These are phyloP conservation scores for Cebus imitator DNA, from an alignment of 2,113 vertebrate species.

Conservation along the genomic window DNA sequence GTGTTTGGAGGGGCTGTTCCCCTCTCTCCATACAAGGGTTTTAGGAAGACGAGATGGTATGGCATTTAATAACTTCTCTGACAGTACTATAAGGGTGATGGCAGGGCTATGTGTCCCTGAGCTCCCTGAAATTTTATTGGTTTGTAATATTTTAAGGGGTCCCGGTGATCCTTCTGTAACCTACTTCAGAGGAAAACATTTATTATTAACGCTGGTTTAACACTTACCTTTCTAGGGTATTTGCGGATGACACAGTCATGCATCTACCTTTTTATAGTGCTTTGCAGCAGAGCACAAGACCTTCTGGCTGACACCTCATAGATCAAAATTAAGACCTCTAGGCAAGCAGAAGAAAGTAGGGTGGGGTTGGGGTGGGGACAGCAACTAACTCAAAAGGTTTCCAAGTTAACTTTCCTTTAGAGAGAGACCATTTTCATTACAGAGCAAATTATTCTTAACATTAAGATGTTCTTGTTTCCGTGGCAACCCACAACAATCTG, in stretches of 20 bases:
- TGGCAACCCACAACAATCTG: slow-evolving; percentile 73
- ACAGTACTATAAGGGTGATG: neutral
- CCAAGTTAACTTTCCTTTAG: slow-evolving; percentile 56
- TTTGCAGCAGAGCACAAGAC: slow-evolving; percentile 41
- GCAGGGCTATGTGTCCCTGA: neutral
- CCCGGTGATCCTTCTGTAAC: neutral
- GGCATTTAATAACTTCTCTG: neutral
- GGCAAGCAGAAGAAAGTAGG: slow-evolving; percentile 47
- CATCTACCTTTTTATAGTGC: slow-evolving; percentile 65
- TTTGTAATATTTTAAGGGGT: slow-evolving; percentile 41
- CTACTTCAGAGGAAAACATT: slow-evolving; percentile 59
- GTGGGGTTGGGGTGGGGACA: neutral
- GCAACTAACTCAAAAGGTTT: neutral
- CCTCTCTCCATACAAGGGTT: neutral
- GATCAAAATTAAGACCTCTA: slow-evolving; percentile 65
- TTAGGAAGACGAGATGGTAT: neutral
- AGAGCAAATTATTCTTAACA: slow-evolving; percentile 22
- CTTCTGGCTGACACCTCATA: slow-evolving; percentile 71
- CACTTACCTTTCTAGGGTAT: slow-evolving; percentile 67
- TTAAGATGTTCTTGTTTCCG: slow-evolving; percentile 69
- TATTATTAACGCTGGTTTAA: slow-evolving; percentile 57
- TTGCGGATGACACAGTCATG: slow-evolving; percentile 62
- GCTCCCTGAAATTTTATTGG: neutral
- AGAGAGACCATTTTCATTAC: slow-evolving; percentile 24
- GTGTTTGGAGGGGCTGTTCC: neutral